These are phyloP conservation scores for Pachyseris speciosa DNA, from an alignment of 64 coral and sea anemone species.

Conservation along the genomic window DNA sequence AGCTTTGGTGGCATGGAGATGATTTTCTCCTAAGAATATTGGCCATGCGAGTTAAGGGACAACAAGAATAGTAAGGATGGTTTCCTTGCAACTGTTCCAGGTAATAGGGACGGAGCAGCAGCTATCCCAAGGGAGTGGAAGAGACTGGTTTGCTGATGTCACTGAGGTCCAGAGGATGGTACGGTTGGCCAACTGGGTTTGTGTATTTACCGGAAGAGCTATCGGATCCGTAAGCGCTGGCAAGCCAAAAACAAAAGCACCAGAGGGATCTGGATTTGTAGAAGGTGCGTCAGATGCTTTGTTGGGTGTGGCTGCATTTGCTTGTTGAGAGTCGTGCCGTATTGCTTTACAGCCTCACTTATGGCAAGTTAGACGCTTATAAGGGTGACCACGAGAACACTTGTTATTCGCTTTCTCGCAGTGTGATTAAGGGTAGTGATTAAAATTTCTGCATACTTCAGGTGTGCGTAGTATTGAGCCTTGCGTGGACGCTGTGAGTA, in stretches of 20 bases:
- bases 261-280: background rate
- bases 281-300: background rate
- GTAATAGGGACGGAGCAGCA: background rate
- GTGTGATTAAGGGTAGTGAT: background rate
- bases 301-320: background rate
- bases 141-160: background rate
- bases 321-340: background rate
- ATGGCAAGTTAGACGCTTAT: background rate
- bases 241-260: background rate
- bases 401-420: conserved; percentile 13
- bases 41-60: conserved; percentile 30
- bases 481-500: background rate
- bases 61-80: conserved; percentile 21
- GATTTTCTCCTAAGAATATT: conserved; percentile 46
- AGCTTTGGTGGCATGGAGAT: too few relatives aligned
- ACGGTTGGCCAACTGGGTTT: background rate
- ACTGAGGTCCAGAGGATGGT: background rate
- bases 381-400: background rate
- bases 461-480: background rate
- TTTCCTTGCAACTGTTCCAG: too few relatives aligned
- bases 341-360: conserved; percentile 10
- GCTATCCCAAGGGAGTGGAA: conserved; percentile 4
- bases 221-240: background rate
- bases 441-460: conserved; percentile 9
- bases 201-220: background rate